These are phyloP conservation scores for Xylota sylvarum DNA, from an alignment of 2,888 invertebrate genomes.

Conservation along the genomic window DNA sequence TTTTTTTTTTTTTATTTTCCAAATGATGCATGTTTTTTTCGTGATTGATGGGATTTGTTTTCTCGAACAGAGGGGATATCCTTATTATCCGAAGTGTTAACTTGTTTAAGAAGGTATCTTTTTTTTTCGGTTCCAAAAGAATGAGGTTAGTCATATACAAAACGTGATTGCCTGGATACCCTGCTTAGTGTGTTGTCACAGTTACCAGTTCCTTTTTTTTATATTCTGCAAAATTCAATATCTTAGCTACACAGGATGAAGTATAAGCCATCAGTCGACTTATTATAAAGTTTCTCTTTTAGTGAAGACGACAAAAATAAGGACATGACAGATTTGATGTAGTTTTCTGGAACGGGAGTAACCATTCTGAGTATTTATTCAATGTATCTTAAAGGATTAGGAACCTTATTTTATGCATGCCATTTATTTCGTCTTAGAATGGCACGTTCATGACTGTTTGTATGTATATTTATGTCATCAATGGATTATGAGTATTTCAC, in stretches of 20 bases:
- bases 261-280: not conserved
- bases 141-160: not conserved
- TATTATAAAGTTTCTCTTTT: not conserved
- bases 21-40: constrained; percentile 32
- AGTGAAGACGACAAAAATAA: not conserved
- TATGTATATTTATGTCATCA: not conserved
- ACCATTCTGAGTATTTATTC: not conserved
- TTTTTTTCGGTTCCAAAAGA: not conserved
- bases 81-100: constrained; percentile 37
- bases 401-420: not conserved
- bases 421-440: not conserved
- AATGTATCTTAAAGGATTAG: not conserved
- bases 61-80: not conserved
- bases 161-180: constrained; percentile 1
- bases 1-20: not conserved
- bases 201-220: not conserved
- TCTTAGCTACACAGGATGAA: not conserved
- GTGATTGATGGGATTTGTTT: constrained; percentile 33
- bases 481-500: not conserved
- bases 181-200: not conserved
- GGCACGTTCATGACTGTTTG: not conserved
- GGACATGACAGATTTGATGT: not conserved
- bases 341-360: not conserved
- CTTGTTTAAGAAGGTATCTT: not conserved
- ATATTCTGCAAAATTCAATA: not conserved